A percentile compares a stretch with the other conserved stretches of the same genome.
These are phyloP conservation scores for Agrilus cyanescens DNA, from an alignment of 2,888 invertebrate species.

Conservation along the genomic window DNA sequence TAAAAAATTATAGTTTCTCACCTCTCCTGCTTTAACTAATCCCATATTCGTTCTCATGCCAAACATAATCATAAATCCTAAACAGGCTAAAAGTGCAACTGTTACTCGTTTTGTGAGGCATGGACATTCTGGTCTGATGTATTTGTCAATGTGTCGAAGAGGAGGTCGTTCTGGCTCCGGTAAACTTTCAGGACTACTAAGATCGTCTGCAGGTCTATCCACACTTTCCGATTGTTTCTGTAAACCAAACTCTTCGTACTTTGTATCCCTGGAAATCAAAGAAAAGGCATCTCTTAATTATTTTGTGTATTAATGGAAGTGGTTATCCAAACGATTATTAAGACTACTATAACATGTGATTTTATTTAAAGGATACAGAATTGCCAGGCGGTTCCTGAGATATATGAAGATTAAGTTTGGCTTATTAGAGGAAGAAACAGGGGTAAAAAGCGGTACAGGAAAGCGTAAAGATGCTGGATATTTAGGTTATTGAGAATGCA, in stretches of 20 bases:
- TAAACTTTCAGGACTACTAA: constrained; percentile 61
- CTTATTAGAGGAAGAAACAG: too few relatives aligned
- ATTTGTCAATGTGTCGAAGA: constrained; percentile 76
- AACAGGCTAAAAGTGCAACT: constrained; percentile 72
- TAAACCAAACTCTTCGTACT: constrained; percentile 57
- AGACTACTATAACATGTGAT: too few relatives aligned
- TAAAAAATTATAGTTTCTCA: neutral
- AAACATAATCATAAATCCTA: constrained; percentile 89
- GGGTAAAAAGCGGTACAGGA: too few relatives aligned
- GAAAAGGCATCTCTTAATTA: neutral
- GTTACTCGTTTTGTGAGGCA: constrained; percentile 80
- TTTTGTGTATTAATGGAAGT: too few relatives aligned
- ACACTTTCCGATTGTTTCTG: constrained; percentile 37
- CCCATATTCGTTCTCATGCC: constrained; percentile 99
- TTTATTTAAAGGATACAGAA: too few relatives aligned
- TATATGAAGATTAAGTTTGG: too few relatives aligned
- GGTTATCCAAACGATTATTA: too few relatives aligned
- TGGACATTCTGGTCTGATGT: constrained; percentile 75
- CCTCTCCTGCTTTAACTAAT: constrained; percentile 76
- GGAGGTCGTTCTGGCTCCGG: constrained; percentile 78
- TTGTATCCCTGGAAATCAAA: constrained; percentile 40
- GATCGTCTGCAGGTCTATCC: constrained; percentile 49
- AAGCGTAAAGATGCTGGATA: too few relatives aligned
- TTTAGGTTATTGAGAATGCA: too few relatives aligned
- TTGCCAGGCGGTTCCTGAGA: too few relatives aligned